Percentiles rank a stretch among this genome's conserved stretches.
Evolutionary conservation across 1,140 invertebrate species (phyloP).

Genomic region (Orius laevigatus): DNA sequence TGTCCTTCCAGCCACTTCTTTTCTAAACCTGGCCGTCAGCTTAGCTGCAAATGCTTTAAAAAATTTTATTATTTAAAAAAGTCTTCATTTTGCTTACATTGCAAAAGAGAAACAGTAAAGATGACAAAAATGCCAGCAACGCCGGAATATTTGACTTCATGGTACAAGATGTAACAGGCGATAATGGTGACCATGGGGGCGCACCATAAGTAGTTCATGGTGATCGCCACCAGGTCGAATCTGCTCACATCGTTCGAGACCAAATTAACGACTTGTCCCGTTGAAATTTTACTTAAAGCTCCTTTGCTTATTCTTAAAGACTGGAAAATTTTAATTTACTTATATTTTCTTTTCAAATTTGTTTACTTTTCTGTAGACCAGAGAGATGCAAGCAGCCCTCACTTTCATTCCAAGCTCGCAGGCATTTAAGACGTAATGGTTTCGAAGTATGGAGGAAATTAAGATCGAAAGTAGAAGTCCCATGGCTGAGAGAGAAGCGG

Average conservation of each 20-base stretch:
- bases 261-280: constrained; percentile 71
- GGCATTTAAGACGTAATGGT: too few relatives aligned
- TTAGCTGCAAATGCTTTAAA: constrained; percentile 43
- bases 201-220: constrained; percentile 43
- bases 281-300: constrained; percentile 56
- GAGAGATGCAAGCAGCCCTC: constrained; percentile 53
- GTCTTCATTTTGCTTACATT: constrained; percentile 31
- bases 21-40: constrained; percentile 41
- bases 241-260: constrained; percentile 61
- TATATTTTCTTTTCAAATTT: background rate
- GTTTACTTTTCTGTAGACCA: constrained; percentile 66
- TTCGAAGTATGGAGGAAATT: too few relatives aligned
- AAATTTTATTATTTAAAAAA: constrained; percentile 4
- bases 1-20: constrained; percentile 45
- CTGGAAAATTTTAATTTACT: constrained; percentile 4
- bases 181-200: constrained; percentile 46
- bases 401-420: constrained; percentile 47
- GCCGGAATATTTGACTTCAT: constrained; percentile 42
- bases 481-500: too few relatives aligned
- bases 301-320: constrained; percentile 25
- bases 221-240: constrained; percentile 40
- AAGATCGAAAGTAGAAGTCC: too few relatives aligned
- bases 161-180: constrained; percentile 43
- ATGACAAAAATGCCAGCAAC: constrained; percentile 50
- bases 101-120: constrained; percentile 52